Evolutionary conservation across 1,140 invertebrate species (phyloP), one percentile per base, ranked within the genome.

Genomic region (Euura saliciscinereae): DNA sequence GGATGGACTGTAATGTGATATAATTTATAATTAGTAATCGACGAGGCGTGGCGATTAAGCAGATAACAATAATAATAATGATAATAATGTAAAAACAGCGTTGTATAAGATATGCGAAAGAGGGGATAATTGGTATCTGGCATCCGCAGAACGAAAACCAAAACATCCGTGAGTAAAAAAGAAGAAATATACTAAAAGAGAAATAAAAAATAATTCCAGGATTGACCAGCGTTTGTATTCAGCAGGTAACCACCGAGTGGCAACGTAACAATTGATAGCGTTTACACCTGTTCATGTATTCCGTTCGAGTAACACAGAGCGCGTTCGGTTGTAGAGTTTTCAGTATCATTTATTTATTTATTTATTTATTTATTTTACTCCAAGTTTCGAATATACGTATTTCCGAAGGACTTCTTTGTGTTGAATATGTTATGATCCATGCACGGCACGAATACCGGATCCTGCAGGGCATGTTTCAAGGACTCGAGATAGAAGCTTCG

Each of bases 11-110:
- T 59, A 59, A 59, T n/a, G 3, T 6, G 13, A 11, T n/a, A 59
- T 59, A 59, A 59, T 59, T 59, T n/a, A 59, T 6, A 59, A 59
- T 59, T 59, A 59, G 51, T n/a, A 59, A 59, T 59, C 51, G 13
- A 59, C 51, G 51, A 59, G 8, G 51, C 51, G 51, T 59, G 51
- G 13, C 51, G 8, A 28, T 28, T 28, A 28, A 28, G 28, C 28
- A 28, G 51, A 59, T 8, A 11, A 59, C 5, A 59, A 59, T 1
- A 59, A 59, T 6, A 59, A 59, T 59, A 28, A 28, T 28, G 28
- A 28, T 28, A 28, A 28, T 1, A 28, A 28, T 28, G 28, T n/a
- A n/a, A n/a, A 8, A 59, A 6, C 10, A 59, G 51, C 51, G 51
- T 59, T 59, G 51, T 59, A n/a, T n/a, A 59, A 59, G 51, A 59